Percentiles rank a stretch among this genome's conserved stretches.
Evolutionary conservation across 2,888 invertebrate species (phyloP).

Genomic region (Pollenia labialis): DNA sequence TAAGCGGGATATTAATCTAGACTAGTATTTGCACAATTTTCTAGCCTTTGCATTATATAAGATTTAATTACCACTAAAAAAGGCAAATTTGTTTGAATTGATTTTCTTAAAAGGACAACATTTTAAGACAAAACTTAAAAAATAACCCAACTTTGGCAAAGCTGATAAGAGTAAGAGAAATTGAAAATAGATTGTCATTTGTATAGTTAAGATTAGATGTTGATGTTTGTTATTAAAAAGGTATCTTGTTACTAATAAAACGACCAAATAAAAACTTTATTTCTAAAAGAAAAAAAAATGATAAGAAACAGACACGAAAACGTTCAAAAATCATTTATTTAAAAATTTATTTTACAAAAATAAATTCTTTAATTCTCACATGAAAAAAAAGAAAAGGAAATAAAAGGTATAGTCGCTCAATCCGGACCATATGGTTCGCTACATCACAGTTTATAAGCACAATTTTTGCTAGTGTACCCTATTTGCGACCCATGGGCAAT

Average conservation of each 20-base stretch:
- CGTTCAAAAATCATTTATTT: conserved; percentile 5
- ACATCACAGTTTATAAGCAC: no score
- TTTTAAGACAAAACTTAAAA: background rate
- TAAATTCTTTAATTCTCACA: background rate
- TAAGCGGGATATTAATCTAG: no score
- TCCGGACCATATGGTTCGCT: no score
- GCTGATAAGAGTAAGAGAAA: background rate
- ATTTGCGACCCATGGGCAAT: no score
- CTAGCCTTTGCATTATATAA: no score
- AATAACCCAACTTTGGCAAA: background rate
- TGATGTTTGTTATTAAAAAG: conserved; percentile 34
- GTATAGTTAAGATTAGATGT: background rate
- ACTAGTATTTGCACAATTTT: no score
- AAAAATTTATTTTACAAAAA: conserved; percentile 16
- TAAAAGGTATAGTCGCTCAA: no score
- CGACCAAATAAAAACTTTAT: background rate
- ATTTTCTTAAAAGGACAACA: background rate
- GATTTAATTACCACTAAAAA: no score
- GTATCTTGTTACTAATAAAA: conserved; percentile 23
- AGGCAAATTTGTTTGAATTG: no score
- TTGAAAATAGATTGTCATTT: conserved; percentile 34
- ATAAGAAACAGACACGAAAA: background rate
- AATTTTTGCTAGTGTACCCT: no score
- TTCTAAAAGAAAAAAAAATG: background rate
- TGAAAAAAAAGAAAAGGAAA: background rate